Conservation (phyloP, 2,888 invertebrate species). For the Xylota segnis region DNA sequence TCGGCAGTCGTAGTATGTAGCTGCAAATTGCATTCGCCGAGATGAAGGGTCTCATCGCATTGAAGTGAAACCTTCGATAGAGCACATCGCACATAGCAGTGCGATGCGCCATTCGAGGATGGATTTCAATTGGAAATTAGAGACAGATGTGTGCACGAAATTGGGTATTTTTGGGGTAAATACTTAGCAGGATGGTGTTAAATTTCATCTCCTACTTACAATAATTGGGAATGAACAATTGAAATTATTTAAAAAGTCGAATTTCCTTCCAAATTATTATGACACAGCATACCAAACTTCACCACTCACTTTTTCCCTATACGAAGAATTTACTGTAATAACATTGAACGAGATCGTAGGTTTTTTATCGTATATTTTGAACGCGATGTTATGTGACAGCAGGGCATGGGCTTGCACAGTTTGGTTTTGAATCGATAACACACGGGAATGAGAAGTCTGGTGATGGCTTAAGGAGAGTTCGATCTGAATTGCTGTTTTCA, state of each 20-base stretch:
- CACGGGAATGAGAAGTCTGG: too few species aligned
- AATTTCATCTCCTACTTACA: conserved; percentile 62
- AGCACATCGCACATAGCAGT: conserved; percentile 50
- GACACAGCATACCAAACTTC: conserved; percentile 76
- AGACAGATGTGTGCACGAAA: neutral
- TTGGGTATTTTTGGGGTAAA: conserved; percentile 9
- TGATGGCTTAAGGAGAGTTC: too few species aligned
- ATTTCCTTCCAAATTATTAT: conserved; percentile 72
- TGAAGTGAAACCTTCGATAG: conserved; percentile 68
- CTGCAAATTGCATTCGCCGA: conserved; percentile 72
- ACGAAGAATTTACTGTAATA: conserved; percentile 72
- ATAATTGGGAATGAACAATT: conserved; percentile 73
- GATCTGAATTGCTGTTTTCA: too few species aligned
- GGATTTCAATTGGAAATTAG: conserved; percentile 49
- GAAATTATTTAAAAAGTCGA: conserved; percentile 71
- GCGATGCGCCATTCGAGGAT: conserved; percentile 45
- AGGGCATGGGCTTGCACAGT: neutral
- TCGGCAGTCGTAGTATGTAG: conserved; percentile 13
- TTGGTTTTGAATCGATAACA: conserved; percentile 21
- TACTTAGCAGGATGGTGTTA: neutral
- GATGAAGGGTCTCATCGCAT: conserved; percentile 69
- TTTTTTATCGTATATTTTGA: conserved; percentile 55
- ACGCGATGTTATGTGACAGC: conserved; percentile 66
- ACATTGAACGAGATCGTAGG: conserved; percentile 68
- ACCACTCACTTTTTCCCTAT: conserved; percentile 74